phyloP scores from a whole-genome alignment of 1,140 invertebrate species.

The Aphis craccivora region DNA sequence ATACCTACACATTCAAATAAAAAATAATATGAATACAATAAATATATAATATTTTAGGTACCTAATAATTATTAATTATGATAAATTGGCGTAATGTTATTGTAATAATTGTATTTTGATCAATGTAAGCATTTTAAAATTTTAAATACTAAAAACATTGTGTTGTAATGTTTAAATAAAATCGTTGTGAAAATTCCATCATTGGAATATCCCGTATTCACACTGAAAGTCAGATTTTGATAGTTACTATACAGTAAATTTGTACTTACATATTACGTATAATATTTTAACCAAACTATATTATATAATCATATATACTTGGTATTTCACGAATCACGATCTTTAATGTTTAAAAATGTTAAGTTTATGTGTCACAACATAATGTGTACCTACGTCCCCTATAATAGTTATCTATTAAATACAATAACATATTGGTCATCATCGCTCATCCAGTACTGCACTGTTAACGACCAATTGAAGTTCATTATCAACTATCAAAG shows the following conservation, averaged over 20 bases:
- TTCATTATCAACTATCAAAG: background rate
- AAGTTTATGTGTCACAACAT: background rate
- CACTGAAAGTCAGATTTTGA: background rate
- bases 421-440: background rate
- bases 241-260: background rate
- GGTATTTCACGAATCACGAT: background rate
- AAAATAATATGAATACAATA: too few species aligned
- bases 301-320: background rate
- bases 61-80: too few species aligned
- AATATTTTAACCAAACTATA: background rate
- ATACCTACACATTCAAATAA: too few species aligned
- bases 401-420: background rate
- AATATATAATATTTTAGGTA: background rate
- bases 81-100: too few species aligned
- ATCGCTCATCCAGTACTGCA: background rate
- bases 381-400: background rate
- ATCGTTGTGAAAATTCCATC: background rate
- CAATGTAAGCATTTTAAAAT: background rate
- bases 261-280: background rate
- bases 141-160: background rate
- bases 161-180: background rate
- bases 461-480: slow-evolving; percentile 12
- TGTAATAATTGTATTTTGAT: background rate
- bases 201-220: background rate
- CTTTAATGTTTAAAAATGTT: background rate